A percentile compares a stretch with the other conserved stretches of the same genome.
These are phyloP conservation scores for Drosophila aldrichi DNA, from an alignment of 2,888 invertebrate species.

Conservation along the genomic window DNA sequence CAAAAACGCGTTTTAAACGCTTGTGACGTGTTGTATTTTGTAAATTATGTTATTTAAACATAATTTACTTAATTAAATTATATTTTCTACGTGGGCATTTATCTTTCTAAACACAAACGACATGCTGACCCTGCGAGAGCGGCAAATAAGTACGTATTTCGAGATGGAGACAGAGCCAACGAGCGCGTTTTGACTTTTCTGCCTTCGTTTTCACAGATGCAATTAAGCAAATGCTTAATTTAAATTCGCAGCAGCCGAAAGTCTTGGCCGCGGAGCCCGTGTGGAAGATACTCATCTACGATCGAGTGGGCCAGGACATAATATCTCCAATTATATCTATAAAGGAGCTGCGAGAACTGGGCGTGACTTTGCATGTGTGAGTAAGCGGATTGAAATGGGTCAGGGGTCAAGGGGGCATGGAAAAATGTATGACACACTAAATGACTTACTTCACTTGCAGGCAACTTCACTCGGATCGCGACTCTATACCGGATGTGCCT, in stretches of 20 bases:
- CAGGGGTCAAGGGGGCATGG: background rate
- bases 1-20: slow-evolving; percentile 55
- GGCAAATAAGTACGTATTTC: slow-evolving; percentile 88
- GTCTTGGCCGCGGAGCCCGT: slow-evolving; percentile 93
- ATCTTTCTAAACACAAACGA: slow-evolving; percentile 55
- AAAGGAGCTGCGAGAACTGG: slow-evolving; percentile 97
- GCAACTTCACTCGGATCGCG: slow-evolving; percentile 94
- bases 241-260: slow-evolving; percentile 93
- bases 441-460: slow-evolving; percentile 85
- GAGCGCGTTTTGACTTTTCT: slow-evolving; percentile 1
- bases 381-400: slow-evolving; percentile 76
- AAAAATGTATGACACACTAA: background rate
- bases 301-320: slow-evolving; percentile 98
- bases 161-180: background rate
- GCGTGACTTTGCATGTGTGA: slow-evolving; percentile 99
- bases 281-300: slow-evolving; percentile 98
- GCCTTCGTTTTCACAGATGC: slow-evolving; percentile 88
- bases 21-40: slow-evolving; percentile 79
- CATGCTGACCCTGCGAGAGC: slow-evolving; percentile 90
- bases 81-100: slow-evolving; percentile 17
- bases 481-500: slow-evolving; percentile 98
- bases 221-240: slow-evolving; percentile 97
- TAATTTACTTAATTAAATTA: slow-evolving; percentile 41
- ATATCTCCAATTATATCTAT: slow-evolving; percentile 98
- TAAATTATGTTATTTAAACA: slow-evolving; percentile 69